These are phyloP conservation scores for Rhopalosiphum maidis DNA, from an alignment of 1,140 invertebrate genomes.

Conservation along the genomic window DNA sequence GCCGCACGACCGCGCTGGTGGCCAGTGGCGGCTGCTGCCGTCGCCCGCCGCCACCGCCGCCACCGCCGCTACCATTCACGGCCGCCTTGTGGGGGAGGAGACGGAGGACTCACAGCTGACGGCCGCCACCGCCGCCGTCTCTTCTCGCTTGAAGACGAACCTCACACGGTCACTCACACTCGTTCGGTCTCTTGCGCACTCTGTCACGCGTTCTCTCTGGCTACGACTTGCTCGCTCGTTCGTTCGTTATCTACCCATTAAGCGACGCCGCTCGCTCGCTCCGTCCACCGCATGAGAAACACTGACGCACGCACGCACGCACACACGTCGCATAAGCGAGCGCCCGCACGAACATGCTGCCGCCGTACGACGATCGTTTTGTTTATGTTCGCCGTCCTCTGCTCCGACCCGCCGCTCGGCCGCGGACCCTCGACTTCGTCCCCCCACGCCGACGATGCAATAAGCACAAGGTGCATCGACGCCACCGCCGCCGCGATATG, in stretches of 20 bases:
- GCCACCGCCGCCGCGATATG: background rate
- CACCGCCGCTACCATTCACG: background rate
- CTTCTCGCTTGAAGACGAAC: slow-evolving; percentile 23
- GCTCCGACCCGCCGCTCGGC: background rate
- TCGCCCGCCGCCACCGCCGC: background rate
- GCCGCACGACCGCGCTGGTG: slow-evolving; percentile 31
- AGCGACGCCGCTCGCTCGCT: background rate
- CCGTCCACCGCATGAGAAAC: background rate
- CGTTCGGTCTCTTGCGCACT: background rate
- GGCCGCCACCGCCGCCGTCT: background rate
- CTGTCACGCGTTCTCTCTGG: background rate
- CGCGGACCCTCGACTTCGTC: background rate
- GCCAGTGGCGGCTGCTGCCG: background rate
- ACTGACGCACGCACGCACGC: background rate
- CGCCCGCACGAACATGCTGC: background rate
- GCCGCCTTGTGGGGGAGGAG: background rate
- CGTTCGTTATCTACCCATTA: background rate
- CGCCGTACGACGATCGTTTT: slow-evolving; percentile 15
- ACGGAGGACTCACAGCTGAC: slow-evolving; percentile 2
- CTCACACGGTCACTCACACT: slow-evolving; percentile 22
- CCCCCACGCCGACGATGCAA: slow-evolving; percentile 5
- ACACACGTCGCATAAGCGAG: background rate
- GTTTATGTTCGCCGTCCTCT: slow-evolving; percentile 36
- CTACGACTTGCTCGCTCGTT: background rate
- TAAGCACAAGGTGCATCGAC: slow-evolving; percentile 29